Conservation (phyloP, 1,140 invertebrate genomes). For the Argopecten irradians region DNA sequence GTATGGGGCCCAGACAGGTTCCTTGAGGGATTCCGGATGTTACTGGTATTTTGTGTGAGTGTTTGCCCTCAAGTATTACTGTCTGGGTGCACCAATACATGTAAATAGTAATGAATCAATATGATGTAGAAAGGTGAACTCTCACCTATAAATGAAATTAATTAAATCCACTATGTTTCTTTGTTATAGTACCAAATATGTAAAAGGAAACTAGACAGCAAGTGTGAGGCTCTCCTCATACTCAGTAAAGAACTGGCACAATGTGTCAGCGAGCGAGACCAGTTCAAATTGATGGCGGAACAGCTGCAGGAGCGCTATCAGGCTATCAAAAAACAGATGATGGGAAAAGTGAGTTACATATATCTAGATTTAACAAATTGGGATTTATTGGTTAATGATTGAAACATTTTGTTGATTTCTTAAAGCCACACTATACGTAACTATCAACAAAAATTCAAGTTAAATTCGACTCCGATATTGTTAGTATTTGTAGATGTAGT, state of each 20-base stretch:
- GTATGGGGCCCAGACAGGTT: too few relatives aligned
- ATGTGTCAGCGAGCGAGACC: conserved; percentile 87
- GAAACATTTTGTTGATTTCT: too few relatives aligned
- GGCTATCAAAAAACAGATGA: conserved; percentile 73
- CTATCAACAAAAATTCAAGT: too few relatives aligned
- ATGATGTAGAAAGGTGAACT: background rate
- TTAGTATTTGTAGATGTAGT: too few relatives aligned
- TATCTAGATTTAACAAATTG: conserved; percentile 3
- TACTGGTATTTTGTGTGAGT: too few relatives aligned
- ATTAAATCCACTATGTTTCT: background rate
- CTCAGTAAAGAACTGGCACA: conserved; percentile 87
- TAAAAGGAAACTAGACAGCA: conserved; percentile 85
- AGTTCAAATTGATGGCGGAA: conserved; percentile 89
- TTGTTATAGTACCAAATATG: conserved; percentile 70
- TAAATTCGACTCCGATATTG: too few relatives aligned
- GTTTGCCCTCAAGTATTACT: too few relatives aligned
- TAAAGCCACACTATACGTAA: too few relatives aligned
- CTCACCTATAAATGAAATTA: background rate
- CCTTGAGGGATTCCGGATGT: too few relatives aligned
- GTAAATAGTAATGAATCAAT: background rate
- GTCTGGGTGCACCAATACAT: background rate
- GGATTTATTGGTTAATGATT: too few relatives aligned
- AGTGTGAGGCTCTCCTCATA: conserved; percentile 87
- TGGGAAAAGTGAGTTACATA: conserved; percentile 68
- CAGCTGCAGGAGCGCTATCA: conserved; percentile 84